These are phyloP conservation scores for Hypolimnas misippus DNA, from an alignment of 2,888 invertebrate species.

Conservation along the genomic window DNA sequence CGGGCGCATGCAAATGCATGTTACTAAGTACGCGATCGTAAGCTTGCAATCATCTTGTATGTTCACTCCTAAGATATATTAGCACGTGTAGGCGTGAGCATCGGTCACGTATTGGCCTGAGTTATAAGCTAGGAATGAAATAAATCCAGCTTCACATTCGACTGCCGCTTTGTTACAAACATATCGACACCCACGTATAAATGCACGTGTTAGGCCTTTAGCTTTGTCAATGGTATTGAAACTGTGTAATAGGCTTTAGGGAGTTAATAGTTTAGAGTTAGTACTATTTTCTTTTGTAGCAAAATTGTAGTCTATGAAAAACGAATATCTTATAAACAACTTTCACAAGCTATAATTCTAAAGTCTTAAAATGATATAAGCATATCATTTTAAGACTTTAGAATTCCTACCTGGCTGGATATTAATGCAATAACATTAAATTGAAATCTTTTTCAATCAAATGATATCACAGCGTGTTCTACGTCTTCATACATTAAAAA, in stretches of 20 bases:
- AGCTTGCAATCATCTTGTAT: constrained; percentile 20
- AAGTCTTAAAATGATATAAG: too few relatives aligned
- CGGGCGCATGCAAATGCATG: constrained; percentile 18
- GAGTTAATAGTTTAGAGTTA: background rate
- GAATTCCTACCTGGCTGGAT: background rate
- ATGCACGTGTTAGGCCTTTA: constrained; percentile 47
- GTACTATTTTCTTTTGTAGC: background rate
- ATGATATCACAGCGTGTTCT: background rate
- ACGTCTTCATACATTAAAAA: background rate
- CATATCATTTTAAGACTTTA: too few relatives aligned
- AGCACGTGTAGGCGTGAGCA: constrained; percentile 69
- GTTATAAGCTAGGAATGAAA: constrained; percentile 73
- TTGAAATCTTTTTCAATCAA: too few relatives aligned
- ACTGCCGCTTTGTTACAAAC: constrained; percentile 48
- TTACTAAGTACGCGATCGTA: constrained; percentile 14
- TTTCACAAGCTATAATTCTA: too few relatives aligned
- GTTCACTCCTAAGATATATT: constrained; percentile 29
- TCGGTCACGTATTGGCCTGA: constrained; percentile 79
- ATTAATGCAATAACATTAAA: background rate
- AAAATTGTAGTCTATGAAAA: background rate
- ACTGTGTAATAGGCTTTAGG: constrained; percentile 20
- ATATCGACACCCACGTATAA: constrained; percentile 64
- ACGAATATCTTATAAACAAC: too few relatives aligned
- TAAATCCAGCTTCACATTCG: constrained; percentile 69
- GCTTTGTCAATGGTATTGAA: constrained; percentile 32